phyloP scores from a whole-genome alignment of 2,113 vertebrate species.

The Mystacornis crossleyi region DNA sequence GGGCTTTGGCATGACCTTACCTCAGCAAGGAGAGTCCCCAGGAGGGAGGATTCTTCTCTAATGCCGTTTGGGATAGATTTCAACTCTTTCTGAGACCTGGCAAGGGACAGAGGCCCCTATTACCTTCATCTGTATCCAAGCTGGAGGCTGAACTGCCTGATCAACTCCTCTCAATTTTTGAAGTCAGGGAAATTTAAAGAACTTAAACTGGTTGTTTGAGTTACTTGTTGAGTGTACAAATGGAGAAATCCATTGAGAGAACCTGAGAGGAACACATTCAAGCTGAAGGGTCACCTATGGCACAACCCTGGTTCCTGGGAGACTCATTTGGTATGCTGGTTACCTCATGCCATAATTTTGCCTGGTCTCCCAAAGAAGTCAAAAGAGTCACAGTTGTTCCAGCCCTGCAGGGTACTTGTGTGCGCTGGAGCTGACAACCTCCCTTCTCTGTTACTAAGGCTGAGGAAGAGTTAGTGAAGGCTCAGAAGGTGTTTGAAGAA shows the following conservation, averaged over 20 bases:
- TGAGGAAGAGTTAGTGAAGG: conserved; percentile 94
- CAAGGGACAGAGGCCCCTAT: background rate
- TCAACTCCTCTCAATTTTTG: background rate
- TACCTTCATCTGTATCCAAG: background rate
- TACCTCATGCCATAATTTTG: background rate
- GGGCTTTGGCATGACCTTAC: background rate
- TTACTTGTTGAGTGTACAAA: background rate
- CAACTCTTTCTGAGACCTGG: background rate
- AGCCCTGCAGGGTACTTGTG: background rate
- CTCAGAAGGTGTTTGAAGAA: conserved; percentile 98
- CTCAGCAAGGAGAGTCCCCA: background rate
- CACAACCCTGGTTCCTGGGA: background rate
- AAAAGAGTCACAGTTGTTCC: background rate
- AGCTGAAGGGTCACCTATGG: background rate
- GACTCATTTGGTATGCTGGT: background rate
- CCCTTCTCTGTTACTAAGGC: conserved; percentile 78
- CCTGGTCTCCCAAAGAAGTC: background rate
- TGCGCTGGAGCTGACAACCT: background rate
- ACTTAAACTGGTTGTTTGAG: background rate
- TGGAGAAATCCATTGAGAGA: background rate
- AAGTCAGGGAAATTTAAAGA: background rate
- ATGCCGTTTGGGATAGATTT: background rate
- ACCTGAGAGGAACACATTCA: background rate
- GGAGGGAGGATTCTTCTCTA: background rate
- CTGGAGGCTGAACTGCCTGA: background rate